Evolutionary conservation across 2,888 invertebrate species (phyloP).

Genomic region (Tolmerus cingulatus): DNA sequence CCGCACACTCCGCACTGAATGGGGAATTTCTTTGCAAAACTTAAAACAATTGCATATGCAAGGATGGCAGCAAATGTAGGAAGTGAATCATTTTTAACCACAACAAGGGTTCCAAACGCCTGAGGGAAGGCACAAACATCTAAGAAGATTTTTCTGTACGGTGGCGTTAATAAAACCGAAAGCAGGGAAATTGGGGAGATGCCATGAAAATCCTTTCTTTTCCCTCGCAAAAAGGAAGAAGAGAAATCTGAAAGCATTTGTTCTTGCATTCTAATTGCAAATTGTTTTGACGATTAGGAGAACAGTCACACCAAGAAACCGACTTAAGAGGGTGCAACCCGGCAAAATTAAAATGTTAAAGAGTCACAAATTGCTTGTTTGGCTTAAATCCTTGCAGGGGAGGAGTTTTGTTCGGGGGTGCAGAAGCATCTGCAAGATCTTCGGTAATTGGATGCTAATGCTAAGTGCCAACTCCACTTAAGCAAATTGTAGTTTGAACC

Average conservation of each 20-base stretch:
- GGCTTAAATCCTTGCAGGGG: not conserved
- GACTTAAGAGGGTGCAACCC: not conserved
- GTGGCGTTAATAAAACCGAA: constrained; percentile 30
- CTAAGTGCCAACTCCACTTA: not conserved
- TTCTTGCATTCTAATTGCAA: constrained; percentile 26
- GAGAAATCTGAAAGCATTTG: constrained; percentile 27
- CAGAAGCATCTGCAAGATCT: not conserved
- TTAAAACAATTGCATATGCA: constrained; percentile 39
- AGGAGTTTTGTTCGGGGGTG: not conserved
- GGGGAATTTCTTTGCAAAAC: constrained; percentile 39
- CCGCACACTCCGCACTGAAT: constrained; percentile 32
- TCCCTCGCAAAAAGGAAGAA: not conserved
- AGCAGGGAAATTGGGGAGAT: constrained; percentile 28
- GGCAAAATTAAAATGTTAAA: not conserved
- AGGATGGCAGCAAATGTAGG: constrained; percentile 26
- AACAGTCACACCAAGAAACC: not conserved
- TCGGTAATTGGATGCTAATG: not conserved
- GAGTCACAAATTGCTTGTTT: not conserved
- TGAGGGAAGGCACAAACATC: not conserved
- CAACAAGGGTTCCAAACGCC: constrained; percentile 20
- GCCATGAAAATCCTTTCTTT: constrained; percentile 10
- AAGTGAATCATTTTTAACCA: constrained; percentile 35
- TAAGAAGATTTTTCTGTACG: constrained; percentile 20
- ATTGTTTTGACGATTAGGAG: not conserved
- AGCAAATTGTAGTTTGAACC: not conserved